Evolutionary conservation across 30 jellyfish, hydroid and myxozoan species (phyloP), one percentile per base, ranked within the genome.

Genomic region (Cassiopea xamachana): DNA sequence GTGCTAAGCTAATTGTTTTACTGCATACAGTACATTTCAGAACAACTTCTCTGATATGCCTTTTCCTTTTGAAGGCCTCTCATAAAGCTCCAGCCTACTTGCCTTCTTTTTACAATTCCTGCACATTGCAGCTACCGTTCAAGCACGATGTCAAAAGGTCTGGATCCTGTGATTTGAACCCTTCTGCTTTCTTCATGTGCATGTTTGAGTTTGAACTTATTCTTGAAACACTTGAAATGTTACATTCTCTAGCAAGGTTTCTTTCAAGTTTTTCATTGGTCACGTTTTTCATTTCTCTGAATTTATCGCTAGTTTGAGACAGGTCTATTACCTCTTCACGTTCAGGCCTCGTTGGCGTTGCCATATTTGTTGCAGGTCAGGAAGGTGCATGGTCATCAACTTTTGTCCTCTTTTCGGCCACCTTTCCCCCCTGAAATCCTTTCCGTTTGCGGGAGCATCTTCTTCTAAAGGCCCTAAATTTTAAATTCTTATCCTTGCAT

Each of bases 71-170:
- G 27, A 6, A 15, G 60, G 27, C 44, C 48, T 46, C 62, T 74
- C 62, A 39, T 12, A 39, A 74, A 74, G 83, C 18, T 27, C 48
- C 83, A 74, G 7, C n/a, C 48, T 46, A 46, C 55, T 12, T 74
- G 44, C n/a, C 5, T 27, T 15, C 5, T 7, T 74, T 74, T 46
- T 74, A 46, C 64, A 74, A 3, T 74, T 74, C n/a, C 62, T 46
- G 62, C 83, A 46, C 44, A 74, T 74, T 74, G 83, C 83, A 2
- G 83, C 79, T n/a, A 69, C 39, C 7, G 48, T 39, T 69, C 7
- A 69, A n/a, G 48, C 79, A 69, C 69, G 69, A 58, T 7, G 69
- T 13, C 69, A 58, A 58, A 58, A 58, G 69, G 13, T 58, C 69
- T 5, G 69, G 69, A 58, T 58, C 69, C 69, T 58, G 69, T 58